These are phyloP conservation scores for Epinephelus awoara DNA, from an alignment of 2,797 vertebrate genomes.

Conservation along the genomic window DNA sequence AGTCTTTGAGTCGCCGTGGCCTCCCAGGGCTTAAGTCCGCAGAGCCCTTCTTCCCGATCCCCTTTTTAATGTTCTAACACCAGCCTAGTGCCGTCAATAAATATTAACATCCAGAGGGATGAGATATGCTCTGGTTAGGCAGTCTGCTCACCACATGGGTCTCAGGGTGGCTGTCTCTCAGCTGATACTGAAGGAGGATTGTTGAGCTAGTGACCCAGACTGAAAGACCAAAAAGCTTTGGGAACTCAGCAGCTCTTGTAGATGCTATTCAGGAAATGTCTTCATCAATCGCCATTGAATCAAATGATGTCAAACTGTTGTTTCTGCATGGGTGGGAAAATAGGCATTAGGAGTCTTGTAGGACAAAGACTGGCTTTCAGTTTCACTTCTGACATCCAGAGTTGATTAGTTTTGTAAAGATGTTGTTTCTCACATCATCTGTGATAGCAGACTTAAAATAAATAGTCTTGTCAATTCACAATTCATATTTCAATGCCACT, in stretches of 20 bases:
- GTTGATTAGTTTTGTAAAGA: slow-evolving; percentile 26
- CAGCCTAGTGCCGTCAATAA: slow-evolving; percentile 80
- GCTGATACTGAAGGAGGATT: slow-evolving; percentile 65
- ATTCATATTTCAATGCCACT: slow-evolving; percentile 6
- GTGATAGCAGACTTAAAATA: neutral
- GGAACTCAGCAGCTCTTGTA: slow-evolving; percentile 36
- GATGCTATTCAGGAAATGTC: slow-evolving; percentile 36
- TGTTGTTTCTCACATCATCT: slow-evolving; percentile 17
- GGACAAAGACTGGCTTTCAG: slow-evolving; percentile 30
- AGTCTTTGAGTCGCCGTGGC: slow-evolving; percentile 80
- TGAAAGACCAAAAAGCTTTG: slow-evolving; percentile 36
- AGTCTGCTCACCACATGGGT: slow-evolving; percentile 67
- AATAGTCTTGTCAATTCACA: slow-evolving; percentile 11
- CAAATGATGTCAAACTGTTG: slow-evolving; percentile 41
- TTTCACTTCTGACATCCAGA: slow-evolving; percentile 22
- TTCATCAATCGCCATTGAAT: slow-evolving; percentile 39
- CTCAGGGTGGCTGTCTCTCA: slow-evolving; percentile 68
- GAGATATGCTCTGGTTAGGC: slow-evolving; percentile 73
- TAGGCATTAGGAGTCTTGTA: slow-evolving; percentile 20
- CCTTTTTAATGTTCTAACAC: slow-evolving; percentile 83
- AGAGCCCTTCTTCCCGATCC: slow-evolving; percentile 77
- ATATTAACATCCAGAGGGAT: slow-evolving; percentile 82
- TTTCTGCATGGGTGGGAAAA: slow-evolving; percentile 27
- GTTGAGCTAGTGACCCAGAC: slow-evolving; percentile 65
- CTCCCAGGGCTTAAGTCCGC: slow-evolving; percentile 79